These are phyloP conservation scores for Polyergus mexicanus DNA, from an alignment of 1,140 invertebrate species.

Conservation along the genomic window DNA sequence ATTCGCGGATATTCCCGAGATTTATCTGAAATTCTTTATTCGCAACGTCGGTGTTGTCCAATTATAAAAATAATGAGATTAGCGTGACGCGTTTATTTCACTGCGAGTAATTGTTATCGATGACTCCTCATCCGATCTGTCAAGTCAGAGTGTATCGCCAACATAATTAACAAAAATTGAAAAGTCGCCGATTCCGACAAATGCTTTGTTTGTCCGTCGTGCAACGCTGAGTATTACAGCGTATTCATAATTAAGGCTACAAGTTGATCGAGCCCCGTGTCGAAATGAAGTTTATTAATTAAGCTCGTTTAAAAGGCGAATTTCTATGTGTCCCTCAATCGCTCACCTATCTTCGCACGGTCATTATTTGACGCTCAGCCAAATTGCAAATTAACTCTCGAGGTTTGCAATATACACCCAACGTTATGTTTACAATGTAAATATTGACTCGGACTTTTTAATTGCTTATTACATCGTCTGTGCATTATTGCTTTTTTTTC, in stretches of 20 bases:
- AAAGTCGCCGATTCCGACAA: not conserved
- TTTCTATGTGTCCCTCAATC: constrained; percentile 1
- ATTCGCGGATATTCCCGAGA: not conserved
- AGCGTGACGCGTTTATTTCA: not conserved
- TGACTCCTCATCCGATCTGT: not conserved
- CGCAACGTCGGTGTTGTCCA: not conserved
- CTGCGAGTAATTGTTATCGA: constrained; percentile 42
- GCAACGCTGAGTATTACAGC: not conserved
- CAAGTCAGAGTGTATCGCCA: not conserved
- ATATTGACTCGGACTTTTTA: constrained; percentile 26
- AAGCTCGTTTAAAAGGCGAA: constrained; percentile 49
- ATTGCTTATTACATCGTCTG: not conserved
- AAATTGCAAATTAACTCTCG: constrained; percentile 27
- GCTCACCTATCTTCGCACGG: not conserved
- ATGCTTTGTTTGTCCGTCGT: not conserved
- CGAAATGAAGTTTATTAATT: constrained; percentile 63
- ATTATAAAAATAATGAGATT: constrained; percentile 44
- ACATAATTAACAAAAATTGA: constrained; percentile 45
- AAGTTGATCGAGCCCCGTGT: constrained; percentile 24
- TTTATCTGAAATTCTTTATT: constrained; percentile 2
- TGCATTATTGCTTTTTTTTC: constrained; percentile 12
- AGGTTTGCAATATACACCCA: not conserved
- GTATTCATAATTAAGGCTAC: constrained; percentile 42
- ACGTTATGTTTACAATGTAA: not conserved
- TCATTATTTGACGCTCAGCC: constrained; percentile 31